Base-by-base conservation (phyloP, 2,888 invertebrate species). In the Yponomeuta malinellus region DNA sequence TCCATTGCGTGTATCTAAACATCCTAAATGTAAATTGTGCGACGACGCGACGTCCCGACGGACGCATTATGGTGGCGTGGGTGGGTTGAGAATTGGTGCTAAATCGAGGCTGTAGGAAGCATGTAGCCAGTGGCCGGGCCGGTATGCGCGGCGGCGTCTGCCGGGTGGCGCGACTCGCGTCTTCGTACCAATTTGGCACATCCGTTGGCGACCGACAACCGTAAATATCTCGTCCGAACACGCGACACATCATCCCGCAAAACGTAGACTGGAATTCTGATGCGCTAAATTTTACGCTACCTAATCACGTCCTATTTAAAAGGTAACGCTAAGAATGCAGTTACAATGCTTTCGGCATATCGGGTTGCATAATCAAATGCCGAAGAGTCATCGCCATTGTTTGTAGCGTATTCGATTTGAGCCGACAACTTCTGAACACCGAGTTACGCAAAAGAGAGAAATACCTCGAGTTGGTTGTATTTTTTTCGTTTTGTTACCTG, bases 131-230 rank as follows among this genome's bases (percentile, higher is more conserved):
- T 86, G 89, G 88, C 88, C 87, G 86, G 87, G 84, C 83, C 81
- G 90, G 90, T 79, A 90, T 88, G 90, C 89, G 83, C 79, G 81
- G 75, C 85, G 89, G 87, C 88, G 29, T 63, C 90, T 89, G 89
- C 90, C 83, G 89, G 88, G 89, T 86, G 83, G 83, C 85, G 82
- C 87, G 76, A 76, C 52, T 59, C 83, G 80, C 73, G 76, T 63
- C 70, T 70, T 70, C 87, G 84, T 80, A 89, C 88, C 82, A 83
- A 90, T 91, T 92, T 91, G 91, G 91, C 91, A 91, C 90, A 91
- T 91, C 91, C 90, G 91, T 87, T 79, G 81, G 78, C 83, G 84
- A 83, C 81, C 84, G 88, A 78, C 75, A 76, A 80, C 86, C 83
- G 85, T 87, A 90, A 90, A 90, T 91, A 91, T 85, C 81, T 81